A percentile compares a stretch with the other conserved stretches of the same genome.
phyloP scores from a whole-genome alignment of 1,140 invertebrate species.

The Psilanteris sp. region DNA sequence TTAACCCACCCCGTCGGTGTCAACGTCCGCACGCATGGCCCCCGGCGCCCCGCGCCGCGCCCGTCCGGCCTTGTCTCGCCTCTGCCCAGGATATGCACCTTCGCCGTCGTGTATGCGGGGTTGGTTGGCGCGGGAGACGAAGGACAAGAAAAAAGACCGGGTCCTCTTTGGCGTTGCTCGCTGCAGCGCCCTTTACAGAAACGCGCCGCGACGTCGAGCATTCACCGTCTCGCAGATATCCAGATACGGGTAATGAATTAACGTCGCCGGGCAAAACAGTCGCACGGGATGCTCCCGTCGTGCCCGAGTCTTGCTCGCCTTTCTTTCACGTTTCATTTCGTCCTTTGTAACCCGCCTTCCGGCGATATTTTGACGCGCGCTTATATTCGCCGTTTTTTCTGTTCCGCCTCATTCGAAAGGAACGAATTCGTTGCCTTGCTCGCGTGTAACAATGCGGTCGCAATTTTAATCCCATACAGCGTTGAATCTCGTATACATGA shows the following conservation, averaged over 20 bases:
- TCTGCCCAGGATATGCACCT: conserved; percentile 48
- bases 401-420: no score
- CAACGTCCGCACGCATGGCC: conserved; percentile 69
- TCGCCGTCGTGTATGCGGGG: conserved; percentile 29
- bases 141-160: conserved; percentile 22
- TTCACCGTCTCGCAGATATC: conserved; percentile 64
- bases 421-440: no score
- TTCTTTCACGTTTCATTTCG: no score
- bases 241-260: conserved; percentile 58
- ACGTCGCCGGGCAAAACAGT: conserved; percentile 2
- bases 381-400: no score
- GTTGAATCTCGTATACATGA: no score
- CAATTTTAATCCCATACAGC: no score
- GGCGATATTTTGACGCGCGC: no score
- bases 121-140: not conserved
- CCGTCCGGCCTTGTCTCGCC: not conserved
- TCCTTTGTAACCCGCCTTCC: no score
- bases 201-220: conserved; percentile 69
- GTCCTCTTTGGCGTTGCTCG: not conserved
- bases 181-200: conserved; percentile 61
- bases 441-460: no score
- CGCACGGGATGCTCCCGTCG: not conserved
- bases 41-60: conserved; percentile 13
- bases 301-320: not conserved
- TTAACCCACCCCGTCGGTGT: conserved; percentile 69